Conservation (phyloP, 2,888 invertebrate genomes). For the Crocallis elinguaria region DNA sequence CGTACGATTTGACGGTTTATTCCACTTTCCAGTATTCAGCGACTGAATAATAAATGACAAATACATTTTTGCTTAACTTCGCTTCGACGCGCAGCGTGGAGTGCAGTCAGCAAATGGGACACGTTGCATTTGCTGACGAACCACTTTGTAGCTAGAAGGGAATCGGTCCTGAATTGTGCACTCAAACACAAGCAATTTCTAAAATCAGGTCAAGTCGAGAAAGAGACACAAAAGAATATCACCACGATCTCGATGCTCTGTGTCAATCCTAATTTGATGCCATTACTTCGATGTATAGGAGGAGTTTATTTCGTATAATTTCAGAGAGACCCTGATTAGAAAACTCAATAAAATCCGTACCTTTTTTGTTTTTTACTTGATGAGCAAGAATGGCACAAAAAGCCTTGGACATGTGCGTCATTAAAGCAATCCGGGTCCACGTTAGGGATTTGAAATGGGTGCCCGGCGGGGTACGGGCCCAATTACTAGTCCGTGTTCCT, state of each 20-base stretch:
- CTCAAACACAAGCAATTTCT: slow-evolving; percentile 39
- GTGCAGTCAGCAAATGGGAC: slow-evolving; percentile 45
- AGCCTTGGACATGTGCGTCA: slow-evolving; percentile 65
- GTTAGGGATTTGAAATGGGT: slow-evolving; percentile 67
- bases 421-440: slow-evolving; percentile 68
- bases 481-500: slow-evolving; percentile 67
- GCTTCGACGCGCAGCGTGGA: slow-evolving; percentile 20
- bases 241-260: background rate
- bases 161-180: slow-evolving; percentile 38
- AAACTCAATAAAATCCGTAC: slow-evolving; percentile 1
- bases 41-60: slow-evolving; percentile 77
- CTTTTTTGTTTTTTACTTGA: slow-evolving; percentile 25
- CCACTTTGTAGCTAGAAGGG: slow-evolving; percentile 38
- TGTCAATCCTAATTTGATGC: slow-evolving; percentile 3
- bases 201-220: slow-evolving; percentile 35
- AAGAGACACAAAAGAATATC: slow-evolving; percentile 15
- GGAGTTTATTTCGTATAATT: background rate
- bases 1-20: slow-evolving; percentile 72
- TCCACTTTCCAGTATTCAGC: slow-evolving; percentile 75
- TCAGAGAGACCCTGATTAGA: background rate
- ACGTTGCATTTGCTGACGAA: slow-evolving; percentile 50
- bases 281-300: background rate
- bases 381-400: slow-evolving; percentile 58
- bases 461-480: slow-evolving; percentile 63
- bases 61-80: slow-evolving; percentile 55